phyloP scores from a whole-genome alignment of 2,113 vertebrate species.

The Lycocorax pyrrhopterus region DNA sequence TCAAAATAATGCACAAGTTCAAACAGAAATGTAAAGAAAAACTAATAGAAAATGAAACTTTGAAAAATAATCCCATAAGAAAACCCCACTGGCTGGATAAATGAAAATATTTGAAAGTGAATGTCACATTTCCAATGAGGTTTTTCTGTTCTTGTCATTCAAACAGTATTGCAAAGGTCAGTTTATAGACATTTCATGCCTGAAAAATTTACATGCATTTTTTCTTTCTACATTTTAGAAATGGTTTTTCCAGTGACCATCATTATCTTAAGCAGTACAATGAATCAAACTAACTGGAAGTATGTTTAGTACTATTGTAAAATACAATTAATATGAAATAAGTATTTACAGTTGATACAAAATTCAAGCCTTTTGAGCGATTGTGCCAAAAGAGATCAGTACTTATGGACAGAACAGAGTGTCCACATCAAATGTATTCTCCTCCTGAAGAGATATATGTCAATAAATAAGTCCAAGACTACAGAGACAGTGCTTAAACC shows the following conservation, averaged over 20 bases:
- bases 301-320: not conserved
- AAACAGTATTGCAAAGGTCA: not conserved
- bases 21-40: not conserved
- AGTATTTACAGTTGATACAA: not conserved
- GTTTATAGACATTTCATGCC: constrained; percentile 13
- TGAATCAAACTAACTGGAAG: not conserved
- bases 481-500: not conserved
- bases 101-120: not conserved
- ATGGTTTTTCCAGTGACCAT: not conserved
- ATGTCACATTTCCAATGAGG: not conserved
- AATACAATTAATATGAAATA: not conserved
- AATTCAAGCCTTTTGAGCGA: not conserved
- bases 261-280: not conserved
- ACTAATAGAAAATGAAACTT: not conserved
- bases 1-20: not conserved
- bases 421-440: not conserved
- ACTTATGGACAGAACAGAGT: not conserved
- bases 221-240: not conserved
- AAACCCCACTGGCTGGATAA: rapidly evolving
- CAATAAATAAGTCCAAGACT: not conserved
- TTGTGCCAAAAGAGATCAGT: not conserved
- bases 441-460: not conserved
- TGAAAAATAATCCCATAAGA: not conserved
- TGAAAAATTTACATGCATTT: not conserved
- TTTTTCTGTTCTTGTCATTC: constrained; percentile 4